Conservation (phyloP, 2,113 vertebrate genomes). For the Osmerus mordax region DNA sequence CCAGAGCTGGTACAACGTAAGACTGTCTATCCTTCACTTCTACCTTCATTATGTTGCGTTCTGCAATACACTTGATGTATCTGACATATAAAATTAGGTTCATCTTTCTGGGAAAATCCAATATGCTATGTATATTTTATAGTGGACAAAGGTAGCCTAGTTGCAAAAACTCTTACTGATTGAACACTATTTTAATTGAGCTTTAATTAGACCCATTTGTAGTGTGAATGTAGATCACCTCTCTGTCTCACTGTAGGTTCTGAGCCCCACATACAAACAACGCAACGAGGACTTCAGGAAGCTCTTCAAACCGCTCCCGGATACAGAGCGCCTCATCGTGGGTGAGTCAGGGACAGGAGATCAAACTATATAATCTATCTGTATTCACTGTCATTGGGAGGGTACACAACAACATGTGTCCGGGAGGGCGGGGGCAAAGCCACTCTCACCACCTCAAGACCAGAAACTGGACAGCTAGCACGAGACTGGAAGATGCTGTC, state of each 20-base stretch:
- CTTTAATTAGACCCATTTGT: too few relatives aligned
- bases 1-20: constrained; percentile 94
- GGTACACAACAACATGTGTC: too few relatives aligned
- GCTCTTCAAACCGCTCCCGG: constrained; percentile 91
- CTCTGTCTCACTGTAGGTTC: constrained; percentile 68
- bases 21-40: constrained; percentile 44
- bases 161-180: too few relatives aligned
- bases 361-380: not conserved
- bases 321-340: constrained; percentile 89
- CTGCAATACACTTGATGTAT: not conserved
- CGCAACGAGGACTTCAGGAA: constrained; percentile 92
- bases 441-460: too few relatives aligned
- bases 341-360: constrained; percentile 69
- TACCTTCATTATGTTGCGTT: not conserved
- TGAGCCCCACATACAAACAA: constrained; percentile 92
- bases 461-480: too few relatives aligned
- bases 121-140: not conserved
- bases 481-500: too few relatives aligned
- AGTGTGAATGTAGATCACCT: not conserved
- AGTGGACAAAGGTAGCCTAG: too few relatives aligned
- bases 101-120: not conserved
- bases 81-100: too few relatives aligned
- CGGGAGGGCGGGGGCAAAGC: too few relatives aligned
- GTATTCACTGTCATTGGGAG: not conserved
- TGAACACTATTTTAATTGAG: too few relatives aligned